These are phyloP conservation scores for Papilio polyxenes DNA, from an alignment of 1,140 invertebrate genomes.

Conservation along the genomic window DNA sequence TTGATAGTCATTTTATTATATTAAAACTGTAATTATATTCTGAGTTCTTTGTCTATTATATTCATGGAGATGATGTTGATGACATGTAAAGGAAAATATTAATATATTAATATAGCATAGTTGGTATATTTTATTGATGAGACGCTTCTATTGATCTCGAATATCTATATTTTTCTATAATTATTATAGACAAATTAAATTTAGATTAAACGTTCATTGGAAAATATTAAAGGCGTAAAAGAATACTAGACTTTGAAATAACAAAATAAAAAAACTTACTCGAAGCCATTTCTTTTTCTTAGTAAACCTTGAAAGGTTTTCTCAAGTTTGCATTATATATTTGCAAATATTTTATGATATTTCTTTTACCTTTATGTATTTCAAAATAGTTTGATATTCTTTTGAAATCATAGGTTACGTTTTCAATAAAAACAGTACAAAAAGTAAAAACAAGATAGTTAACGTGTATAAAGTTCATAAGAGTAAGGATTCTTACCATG, in stretches of 20 bases:
- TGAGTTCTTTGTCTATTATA: background rate
- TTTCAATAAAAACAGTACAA: background rate
- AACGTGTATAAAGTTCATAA: too few species aligned
- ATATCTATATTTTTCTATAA: background rate
- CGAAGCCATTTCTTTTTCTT: background rate
- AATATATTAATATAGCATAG: too few species aligned
- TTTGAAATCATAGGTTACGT: background rate
- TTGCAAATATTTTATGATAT: background rate
- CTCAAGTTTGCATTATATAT: background rate
- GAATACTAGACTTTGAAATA: background rate
- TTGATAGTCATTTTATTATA: conserved; percentile 13
- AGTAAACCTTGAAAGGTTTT: background rate
- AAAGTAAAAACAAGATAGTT: too few species aligned
- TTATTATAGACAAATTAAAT: background rate
- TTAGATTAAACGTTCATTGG: background rate
- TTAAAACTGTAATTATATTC: background rate
- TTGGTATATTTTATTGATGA: too few species aligned
- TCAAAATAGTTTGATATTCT: background rate
- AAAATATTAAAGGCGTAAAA: background rate
- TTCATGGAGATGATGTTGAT: background rate
- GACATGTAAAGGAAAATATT: too few species aligned
- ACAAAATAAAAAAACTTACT: background rate
- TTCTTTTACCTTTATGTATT: background rate
- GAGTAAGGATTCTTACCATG: too few species aligned
- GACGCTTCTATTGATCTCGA: background rate